These are phyloP conservation scores for Lasioglossum marginatum DNA, from an alignment of 2,888 invertebrate genomes.

Conservation along the genomic window DNA sequence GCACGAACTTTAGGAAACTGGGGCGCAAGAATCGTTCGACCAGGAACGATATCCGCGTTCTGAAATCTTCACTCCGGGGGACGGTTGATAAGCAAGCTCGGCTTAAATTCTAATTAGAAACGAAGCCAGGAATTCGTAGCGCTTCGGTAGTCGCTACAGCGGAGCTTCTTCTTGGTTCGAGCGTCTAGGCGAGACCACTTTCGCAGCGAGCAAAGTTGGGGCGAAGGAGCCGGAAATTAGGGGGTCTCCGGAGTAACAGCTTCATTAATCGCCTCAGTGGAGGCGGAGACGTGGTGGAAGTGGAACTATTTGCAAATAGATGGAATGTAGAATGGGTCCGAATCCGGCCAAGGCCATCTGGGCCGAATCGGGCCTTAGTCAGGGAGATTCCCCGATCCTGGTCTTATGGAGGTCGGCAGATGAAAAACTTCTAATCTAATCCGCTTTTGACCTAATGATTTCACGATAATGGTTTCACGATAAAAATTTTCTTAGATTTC, in stretches of 20 bases:
- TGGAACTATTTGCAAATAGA: neutral
- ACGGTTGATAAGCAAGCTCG: constrained; percentile 32
- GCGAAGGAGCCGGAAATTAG: neutral
- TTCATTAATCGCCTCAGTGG: neutral
- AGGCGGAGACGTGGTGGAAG: neutral
- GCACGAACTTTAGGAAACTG: constrained; percentile 31
- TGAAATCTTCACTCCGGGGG: constrained; percentile 16
- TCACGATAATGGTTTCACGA: too few relatives aligned
- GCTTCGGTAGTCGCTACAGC: constrained; percentile 9
- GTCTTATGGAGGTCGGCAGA: too few relatives aligned
- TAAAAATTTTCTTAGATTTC: neutral
- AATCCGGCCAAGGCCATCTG: neutral
- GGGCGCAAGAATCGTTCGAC: constrained; percentile 32
- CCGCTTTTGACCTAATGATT: too few relatives aligned
- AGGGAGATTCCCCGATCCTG: too few relatives aligned
- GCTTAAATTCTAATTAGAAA: constrained; percentile 57
- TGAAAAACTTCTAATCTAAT: too few relatives aligned
- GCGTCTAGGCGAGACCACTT: neutral
- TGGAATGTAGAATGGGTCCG: neutral
- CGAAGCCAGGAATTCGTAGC: constrained; percentile 38
- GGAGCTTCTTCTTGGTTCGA: neutral
- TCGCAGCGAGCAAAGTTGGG: neutral
- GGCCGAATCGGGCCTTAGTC: too few relatives aligned
- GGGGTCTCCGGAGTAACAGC: neutral
- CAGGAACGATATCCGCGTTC: constrained; percentile 1